A percentile compares a stretch with the other conserved stretches of the same genome.
phyloP scores from a whole-genome alignment of 2,113 vertebrate genomes.

The Amphiprion percula region DNA sequence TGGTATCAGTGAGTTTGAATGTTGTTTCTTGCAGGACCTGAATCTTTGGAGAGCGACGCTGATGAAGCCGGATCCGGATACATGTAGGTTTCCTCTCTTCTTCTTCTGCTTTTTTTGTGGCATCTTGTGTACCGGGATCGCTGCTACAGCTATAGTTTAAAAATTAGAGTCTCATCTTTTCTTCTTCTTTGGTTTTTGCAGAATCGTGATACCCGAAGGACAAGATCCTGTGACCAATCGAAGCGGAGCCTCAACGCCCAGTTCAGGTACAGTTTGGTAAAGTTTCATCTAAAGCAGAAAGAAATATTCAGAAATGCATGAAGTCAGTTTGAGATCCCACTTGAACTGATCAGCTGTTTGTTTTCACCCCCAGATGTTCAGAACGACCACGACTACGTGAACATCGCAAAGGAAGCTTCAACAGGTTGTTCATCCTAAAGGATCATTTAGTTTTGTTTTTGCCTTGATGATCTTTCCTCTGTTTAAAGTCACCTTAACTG shows the following conservation, averaged over 20 bases:
- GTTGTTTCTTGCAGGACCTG: slow-evolving; percentile 21
- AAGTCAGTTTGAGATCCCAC: too few relatives aligned
- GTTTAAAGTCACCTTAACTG: too few relatives aligned
- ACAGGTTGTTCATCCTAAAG: background rate
- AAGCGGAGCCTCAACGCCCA: slow-evolving; percentile 69
- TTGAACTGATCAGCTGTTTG: background rate
- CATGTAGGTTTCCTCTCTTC: slow-evolving; percentile 61
- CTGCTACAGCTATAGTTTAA: too few relatives aligned
- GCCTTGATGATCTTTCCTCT: too few relatives aligned
- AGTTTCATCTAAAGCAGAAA: background rate
- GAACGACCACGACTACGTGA: slow-evolving; percentile 61
- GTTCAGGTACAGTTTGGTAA: slow-evolving; percentile 73
- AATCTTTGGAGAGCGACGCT: slow-evolving; percentile 28
- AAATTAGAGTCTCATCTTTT: background rate
- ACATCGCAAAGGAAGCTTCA: slow-evolving; percentile 12
- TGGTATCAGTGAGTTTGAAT: background rate
- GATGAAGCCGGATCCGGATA: slow-evolving; percentile 64
- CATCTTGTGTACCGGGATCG: too few relatives aligned
- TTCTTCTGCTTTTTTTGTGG: too few relatives aligned
- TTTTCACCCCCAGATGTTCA: slow-evolving; percentile 31
- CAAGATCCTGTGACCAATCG: background rate
- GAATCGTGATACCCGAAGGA: slow-evolving; percentile 67
- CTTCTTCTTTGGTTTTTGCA: slow-evolving; percentile 56
- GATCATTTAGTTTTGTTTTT: too few relatives aligned
- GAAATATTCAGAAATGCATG: too few relatives aligned